A percentile compares a stretch with the other conserved stretches of the same genome.
Conservation (phyloP, 2,888 invertebrate species). For the Clunio marinus region DNA sequence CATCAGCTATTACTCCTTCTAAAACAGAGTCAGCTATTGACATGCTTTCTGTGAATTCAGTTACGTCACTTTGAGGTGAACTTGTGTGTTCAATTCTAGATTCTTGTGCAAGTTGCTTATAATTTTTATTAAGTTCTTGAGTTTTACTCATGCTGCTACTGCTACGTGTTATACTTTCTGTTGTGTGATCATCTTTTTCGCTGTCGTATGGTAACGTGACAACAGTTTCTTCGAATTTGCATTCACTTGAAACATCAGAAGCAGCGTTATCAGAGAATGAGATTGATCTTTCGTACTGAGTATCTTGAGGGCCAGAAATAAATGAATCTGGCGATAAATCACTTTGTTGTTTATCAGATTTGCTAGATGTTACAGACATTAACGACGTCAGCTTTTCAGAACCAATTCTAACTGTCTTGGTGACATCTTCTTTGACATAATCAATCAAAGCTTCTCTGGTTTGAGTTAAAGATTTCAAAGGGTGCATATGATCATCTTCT, state of each 20-base stretch:
- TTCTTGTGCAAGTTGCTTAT: conserved; percentile 18
- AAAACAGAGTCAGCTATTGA: conserved; percentile 46
- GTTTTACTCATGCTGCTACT: conserved; percentile 31
- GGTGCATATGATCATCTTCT: conserved; percentile 13
- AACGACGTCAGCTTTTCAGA: neutral
- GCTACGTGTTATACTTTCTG: conserved; percentile 11
- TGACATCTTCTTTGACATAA: neutral
- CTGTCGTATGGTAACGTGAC: conserved; percentile 33
- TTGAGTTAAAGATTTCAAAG: neutral
- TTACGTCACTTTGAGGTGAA: conserved; percentile 44
- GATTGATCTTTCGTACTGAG: conserved; percentile 32
- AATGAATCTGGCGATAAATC: conserved; percentile 29
- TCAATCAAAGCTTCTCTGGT: neutral
- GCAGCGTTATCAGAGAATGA: conserved; percentile 39
- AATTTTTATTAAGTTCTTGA: conserved; percentile 33
- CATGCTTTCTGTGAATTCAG: conserved; percentile 44
- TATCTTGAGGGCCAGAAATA: conserved; percentile 22
- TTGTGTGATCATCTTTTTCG: conserved; percentile 26
- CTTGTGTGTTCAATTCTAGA: conserved; percentile 40
- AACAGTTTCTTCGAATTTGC: conserved; percentile 34
- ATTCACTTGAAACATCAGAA: conserved; percentile 39
- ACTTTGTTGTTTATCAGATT: conserved; percentile 16
- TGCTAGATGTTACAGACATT: neutral
- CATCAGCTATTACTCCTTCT: conserved; percentile 41
- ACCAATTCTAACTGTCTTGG: neutral